phyloP scores from a whole-genome alignment of 2,797 vertebrate species.

The Megaceryle alcyon region DNA sequence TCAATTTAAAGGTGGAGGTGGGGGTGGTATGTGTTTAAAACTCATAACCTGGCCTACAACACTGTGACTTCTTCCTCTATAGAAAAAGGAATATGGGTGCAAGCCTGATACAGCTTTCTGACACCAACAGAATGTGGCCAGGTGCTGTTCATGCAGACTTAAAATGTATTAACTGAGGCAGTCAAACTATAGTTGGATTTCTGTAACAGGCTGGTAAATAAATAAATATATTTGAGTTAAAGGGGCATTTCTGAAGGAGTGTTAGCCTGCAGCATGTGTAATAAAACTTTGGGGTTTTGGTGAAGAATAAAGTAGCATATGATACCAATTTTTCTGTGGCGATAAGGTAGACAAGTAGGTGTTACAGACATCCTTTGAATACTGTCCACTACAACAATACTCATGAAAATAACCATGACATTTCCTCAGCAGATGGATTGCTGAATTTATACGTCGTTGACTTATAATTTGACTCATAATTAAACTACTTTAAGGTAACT shows the following conservation, averaged over 20 bases:
- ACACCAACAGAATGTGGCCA: background rate
- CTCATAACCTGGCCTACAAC: background rate
- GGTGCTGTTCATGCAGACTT: background rate
- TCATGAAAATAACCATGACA: background rate
- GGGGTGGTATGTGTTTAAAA: background rate
- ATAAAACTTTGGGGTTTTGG: background rate
- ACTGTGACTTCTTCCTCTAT: background rate
- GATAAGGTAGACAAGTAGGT: background rate
- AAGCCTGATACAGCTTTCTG: background rate
- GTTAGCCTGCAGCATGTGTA: background rate
- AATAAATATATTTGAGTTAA: background rate
- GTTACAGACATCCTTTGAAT: background rate
- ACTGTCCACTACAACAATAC: background rate
- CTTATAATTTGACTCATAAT: background rate
- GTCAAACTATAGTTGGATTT: background rate
- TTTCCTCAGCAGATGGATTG: background rate
- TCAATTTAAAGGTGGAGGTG: fast-evolving
- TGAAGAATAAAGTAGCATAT: background rate
- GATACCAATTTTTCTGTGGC: background rate
- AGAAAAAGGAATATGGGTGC: background rate
- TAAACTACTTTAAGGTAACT: background rate
- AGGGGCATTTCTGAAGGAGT: background rate
- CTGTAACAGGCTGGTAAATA: background rate
- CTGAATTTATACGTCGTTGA: background rate
- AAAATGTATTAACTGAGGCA: background rate